Percentiles rank a stretch among this genome's conserved stretches.
These are phyloP conservation scores for Pangasius mekongensis DNA, from an alignment of 2,797 vertebrate genomes.

Conservation along the genomic window DNA sequence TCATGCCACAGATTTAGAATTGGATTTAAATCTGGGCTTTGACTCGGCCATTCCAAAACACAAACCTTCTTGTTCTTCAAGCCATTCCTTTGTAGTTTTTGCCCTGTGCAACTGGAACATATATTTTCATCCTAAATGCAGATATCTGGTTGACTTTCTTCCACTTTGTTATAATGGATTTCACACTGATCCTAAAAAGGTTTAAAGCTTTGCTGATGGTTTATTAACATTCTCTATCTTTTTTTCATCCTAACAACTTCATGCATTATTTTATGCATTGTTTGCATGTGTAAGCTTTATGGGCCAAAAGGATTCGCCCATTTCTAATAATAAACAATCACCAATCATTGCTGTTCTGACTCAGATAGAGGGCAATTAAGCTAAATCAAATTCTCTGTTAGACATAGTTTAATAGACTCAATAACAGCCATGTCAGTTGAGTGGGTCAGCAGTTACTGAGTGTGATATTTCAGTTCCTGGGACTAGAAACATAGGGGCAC, in stretches of 20 bases:
- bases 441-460: conserved; percentile 28
- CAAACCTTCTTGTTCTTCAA: background rate
- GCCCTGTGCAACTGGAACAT: background rate
- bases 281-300: background rate
- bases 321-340: background rate
- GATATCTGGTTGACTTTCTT: background rate
- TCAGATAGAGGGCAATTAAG: conserved; percentile 33
- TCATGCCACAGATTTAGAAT: background rate
- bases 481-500: conserved; percentile 14
- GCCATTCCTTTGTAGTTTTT: background rate
- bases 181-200: background rate
- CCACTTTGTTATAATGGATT: background rate
- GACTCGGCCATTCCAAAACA: background rate
- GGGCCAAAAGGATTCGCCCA: background rate
- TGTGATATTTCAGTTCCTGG: conserved; percentile 20
- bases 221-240: background rate
- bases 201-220: background rate
- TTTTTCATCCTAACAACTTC: background rate
- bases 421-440: conserved; percentile 21
- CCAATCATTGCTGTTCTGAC: conserved; percentile 36
- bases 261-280: background rate
- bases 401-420: conserved; percentile 29
- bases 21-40: background rate
- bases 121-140: background rate
- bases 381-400: conserved; percentile 41